These are phyloP conservation scores for Glareola pratincola DNA, from an alignment of 2,113 vertebrate species.

Conservation along the genomic window DNA sequence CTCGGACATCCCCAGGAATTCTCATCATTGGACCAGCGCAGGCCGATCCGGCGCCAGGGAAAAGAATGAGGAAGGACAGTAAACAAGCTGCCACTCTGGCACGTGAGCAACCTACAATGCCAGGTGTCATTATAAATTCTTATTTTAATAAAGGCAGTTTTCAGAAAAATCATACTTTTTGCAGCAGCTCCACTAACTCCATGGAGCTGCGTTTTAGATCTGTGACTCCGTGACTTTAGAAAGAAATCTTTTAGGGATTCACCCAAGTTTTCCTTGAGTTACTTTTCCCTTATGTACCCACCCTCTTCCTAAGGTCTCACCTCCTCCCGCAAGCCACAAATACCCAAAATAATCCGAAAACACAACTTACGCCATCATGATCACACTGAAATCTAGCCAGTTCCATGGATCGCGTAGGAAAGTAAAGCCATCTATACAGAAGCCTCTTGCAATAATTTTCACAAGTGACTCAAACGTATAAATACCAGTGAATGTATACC, in stretches of 20 bases:
- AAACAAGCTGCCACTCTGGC: not conserved
- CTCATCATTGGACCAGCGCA: not conserved
- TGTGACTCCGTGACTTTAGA: not conserved
- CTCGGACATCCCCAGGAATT: not conserved
- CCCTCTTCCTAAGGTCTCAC: not conserved
- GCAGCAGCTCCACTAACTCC: not conserved
- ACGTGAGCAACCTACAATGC: rapidly evolving
- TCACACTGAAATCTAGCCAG: conserved; percentile 99
- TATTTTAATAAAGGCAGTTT: not conserved
- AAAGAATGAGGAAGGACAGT: not conserved
- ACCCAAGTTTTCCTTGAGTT: not conserved
- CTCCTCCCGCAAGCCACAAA: rapidly evolving
- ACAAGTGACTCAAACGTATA: conserved; percentile 98
- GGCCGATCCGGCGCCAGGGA: not conserved
- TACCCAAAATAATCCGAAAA: not conserved
- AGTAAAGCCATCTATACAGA: conserved; percentile 95
- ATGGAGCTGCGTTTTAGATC: rapidly evolving
- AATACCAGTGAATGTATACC: conserved; percentile 98
- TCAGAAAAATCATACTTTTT: not conserved
- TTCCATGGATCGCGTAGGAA: conserved; percentile 97
- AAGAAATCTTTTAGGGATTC: not conserved
- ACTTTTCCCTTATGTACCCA: not conserved
- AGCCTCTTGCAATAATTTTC: conserved; percentile 96
- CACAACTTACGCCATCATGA: conserved; percentile 97
- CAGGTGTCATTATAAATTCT: not conserved